Evolutionary conservation across 1,140 invertebrate genomes (phyloP), one percentile per base, ranked within the genome.

Genomic region (Calliopsis andreniformis): DNA sequence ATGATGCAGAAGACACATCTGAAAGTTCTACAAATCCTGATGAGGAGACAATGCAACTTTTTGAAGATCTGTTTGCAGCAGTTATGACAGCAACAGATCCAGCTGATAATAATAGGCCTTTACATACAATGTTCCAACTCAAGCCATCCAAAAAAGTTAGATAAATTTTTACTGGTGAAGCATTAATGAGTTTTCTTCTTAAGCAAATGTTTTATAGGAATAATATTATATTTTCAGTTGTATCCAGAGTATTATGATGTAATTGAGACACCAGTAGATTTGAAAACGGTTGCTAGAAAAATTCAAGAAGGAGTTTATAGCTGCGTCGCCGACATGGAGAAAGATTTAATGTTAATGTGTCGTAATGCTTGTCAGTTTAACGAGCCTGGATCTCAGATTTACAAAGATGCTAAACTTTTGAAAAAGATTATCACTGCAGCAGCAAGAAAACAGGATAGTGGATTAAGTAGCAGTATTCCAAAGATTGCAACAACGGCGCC

Each of bases 201-300:
- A 28, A 61, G 47, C 28, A 25, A 23, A 47, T n/a, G 47, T 63
- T 64, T 64, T 45, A n/a, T 35, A 45, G 0, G 10, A 53, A 43
- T 14, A n/a, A 51, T 30, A n/a, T 63, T 77, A 53, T 49, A 51
- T 66, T 85, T 91, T 23, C 85, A 96, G 94, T 94, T 95, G 58
- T 99, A 99, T 92, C 98, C 98, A 0, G 97, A 99, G 86, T 99
- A 99, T 91, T 99, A 98, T 88, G 96, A 97, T 85, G 95, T 99
- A 0, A 99, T 99, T 77, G 96, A 98, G 69, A 95, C 96, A 82
- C 99, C 99, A 0, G 98, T 99, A 81, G 99, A 99, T 92, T 92
- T 99, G 83, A 97, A 97, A 91, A 96, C 95, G 78, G 98, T 99
- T 78, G 98, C 97, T 0, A 94, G 94, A 35, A 98, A 97, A 91